Evolutionary conservation across 2,888 invertebrate genomes (phyloP).

Genomic region (Eurytoma californica): DNA sequence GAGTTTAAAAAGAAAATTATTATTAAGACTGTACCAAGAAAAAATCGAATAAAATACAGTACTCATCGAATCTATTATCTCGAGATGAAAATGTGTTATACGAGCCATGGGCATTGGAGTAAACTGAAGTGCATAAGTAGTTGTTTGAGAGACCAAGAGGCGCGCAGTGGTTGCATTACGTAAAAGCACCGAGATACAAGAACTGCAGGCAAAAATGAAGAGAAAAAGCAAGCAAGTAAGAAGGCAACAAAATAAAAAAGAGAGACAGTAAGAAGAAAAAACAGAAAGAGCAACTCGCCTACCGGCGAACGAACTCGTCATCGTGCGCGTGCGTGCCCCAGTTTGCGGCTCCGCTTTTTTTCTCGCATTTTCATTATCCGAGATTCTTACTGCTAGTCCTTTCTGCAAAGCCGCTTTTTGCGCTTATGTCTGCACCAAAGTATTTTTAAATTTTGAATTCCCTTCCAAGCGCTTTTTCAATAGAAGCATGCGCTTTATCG

Average conservation of each 20-base stretch:
- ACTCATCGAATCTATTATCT: too few species aligned
- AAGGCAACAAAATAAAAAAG: neutral
- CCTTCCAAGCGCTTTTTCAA: too few species aligned
- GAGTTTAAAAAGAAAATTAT: too few species aligned
- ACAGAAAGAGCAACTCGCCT: neutral
- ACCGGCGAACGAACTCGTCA: constrained; percentile 4
- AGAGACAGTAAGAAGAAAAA: neutral
- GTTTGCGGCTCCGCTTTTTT: neutral
- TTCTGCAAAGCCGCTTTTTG: neutral
- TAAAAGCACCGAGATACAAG: neutral
- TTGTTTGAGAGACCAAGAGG: neutral
- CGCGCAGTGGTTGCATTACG: neutral
- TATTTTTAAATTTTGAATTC: too few species aligned
- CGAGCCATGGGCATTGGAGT: too few species aligned
- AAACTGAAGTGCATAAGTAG: neutral
- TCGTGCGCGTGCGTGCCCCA: constrained; percentile 13
- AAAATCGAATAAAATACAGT: too few species aligned
- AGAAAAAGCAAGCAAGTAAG: neutral
- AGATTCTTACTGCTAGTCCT: neutral
- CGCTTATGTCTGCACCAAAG: neutral
- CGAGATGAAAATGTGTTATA: too few species aligned
- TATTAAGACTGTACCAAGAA: too few species aligned
- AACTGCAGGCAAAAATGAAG: neutral
- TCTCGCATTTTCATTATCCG: neutral
- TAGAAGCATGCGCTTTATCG: too few species aligned